Evolutionary conservation across 2,113 vertebrate species (phyloP).

Genomic region (Caretta caretta): DNA sequence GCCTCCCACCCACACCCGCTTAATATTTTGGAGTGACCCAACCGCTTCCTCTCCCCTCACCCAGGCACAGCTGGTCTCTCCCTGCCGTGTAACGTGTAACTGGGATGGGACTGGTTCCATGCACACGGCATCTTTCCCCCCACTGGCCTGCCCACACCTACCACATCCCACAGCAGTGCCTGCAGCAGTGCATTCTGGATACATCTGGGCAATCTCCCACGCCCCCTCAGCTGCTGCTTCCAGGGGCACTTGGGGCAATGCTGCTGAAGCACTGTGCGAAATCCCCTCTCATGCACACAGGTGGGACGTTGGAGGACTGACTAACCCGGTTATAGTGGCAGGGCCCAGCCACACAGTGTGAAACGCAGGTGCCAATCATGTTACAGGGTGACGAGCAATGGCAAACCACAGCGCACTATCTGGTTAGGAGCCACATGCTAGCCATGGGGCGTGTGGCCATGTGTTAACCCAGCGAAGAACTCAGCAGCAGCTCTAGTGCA

Average conservation of each 20-base stretch:
- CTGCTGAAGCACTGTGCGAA: background rate
- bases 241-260: background rate
- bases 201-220: background rate
- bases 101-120: background rate
- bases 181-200: background rate
- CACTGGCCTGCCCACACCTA: background rate
- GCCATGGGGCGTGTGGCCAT: background rate
- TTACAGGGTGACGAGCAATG: background rate
- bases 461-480: background rate
- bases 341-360: background rate
- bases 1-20: background rate
- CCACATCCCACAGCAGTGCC: background rate
- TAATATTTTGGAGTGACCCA: background rate
- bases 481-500: background rate
- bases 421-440: background rate
- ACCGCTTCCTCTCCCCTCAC: background rate
- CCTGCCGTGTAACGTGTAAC: background rate
- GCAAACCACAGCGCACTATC: background rate
- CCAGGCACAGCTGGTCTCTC: background rate
- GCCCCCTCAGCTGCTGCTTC: background rate
- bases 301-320: background rate
- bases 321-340: background rate
- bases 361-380: background rate
- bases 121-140: background rate
- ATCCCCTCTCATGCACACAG: no score